Evolutionary conservation across 2,797 vertebrate species (phyloP).

Genomic region (Anas georgica): DNA sequence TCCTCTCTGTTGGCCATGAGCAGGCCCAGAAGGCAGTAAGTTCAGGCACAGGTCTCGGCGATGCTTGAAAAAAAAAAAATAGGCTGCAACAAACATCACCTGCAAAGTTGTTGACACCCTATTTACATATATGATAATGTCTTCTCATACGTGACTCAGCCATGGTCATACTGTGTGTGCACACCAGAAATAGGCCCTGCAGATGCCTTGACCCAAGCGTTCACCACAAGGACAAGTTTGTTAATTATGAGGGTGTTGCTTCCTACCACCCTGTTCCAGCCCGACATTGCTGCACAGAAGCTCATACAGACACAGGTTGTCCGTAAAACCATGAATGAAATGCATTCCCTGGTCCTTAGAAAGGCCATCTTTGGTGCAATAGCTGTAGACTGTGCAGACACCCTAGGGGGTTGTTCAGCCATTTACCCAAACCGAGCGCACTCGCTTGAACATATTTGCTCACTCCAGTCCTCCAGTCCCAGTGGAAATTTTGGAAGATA

Average conservation of each 20-base stretch:
- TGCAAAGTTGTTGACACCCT: slow-evolving; percentile 4
- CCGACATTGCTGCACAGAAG: not conserved
- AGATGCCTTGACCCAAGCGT: not conserved
- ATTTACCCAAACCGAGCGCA: not conserved
- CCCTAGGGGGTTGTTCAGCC: not conserved
- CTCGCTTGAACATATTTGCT: slow-evolving; percentile 23
- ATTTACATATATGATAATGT: slow-evolving; percentile 36
- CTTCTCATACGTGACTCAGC: slow-evolving; percentile 30
- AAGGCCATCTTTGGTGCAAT: accelerated
- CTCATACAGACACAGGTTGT: not conserved
- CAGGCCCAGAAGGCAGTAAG: not conserved
- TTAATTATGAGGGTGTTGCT: not conserved
- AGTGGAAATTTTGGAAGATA: slow-evolving; percentile 38
- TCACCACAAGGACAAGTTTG: not conserved
- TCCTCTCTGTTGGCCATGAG: not conserved
- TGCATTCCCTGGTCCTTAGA: not conserved
- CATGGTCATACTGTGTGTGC: not conserved
- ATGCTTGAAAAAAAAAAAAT: not conserved
- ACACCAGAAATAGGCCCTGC: slow-evolving; percentile 32
- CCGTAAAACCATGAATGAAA: not conserved
- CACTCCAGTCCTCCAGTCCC: not conserved
- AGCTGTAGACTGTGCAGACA: not conserved
- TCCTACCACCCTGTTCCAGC: not conserved
- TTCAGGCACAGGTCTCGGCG: not conserved
- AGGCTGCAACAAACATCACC: slow-evolving; percentile 37